Evolutionary conservation across 2,888 invertebrate genomes (phyloP).

Genomic region (Neoaliturus tenellus): DNA sequence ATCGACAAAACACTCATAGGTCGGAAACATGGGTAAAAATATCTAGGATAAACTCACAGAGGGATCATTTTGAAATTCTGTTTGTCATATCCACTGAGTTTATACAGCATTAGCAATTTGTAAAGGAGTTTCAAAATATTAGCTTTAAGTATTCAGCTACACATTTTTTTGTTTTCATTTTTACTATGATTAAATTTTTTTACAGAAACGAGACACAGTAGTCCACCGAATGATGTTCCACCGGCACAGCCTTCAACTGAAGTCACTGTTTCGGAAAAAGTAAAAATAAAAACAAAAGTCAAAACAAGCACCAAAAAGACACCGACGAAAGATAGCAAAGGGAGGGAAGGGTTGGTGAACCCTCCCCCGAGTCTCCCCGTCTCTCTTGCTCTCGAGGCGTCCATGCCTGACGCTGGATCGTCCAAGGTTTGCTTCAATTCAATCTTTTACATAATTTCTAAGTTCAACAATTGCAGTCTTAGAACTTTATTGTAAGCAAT

Average conservation of each 20-base stretch:
- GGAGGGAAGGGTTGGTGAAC: slow-evolving; percentile 18
- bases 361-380: slow-evolving; percentile 17
- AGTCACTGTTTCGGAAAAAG: background rate
- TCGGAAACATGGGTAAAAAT: too few species aligned
- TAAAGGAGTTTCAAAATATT: too few species aligned
- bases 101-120: too few species aligned
- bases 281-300: slow-evolving; percentile 15
- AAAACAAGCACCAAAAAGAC: slow-evolving; percentile 30
- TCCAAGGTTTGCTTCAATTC: slow-evolving; percentile 37
- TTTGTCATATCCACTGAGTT: too few species aligned
- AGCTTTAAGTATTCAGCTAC: too few species aligned
- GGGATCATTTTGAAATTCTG: too few species aligned
- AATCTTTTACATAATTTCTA: too few species aligned
- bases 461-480: too few species aligned
- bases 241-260: background rate
- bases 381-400: background rate
- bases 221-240: background rate
- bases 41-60: too few species aligned
- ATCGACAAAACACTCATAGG: too few species aligned
- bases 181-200: slow-evolving; percentile 11
- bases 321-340: slow-evolving; percentile 26
- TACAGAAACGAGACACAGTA: slow-evolving; percentile 45
- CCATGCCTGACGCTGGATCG: background rate
- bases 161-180: too few species aligned
- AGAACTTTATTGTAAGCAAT: too few species aligned